Base-by-base conservation (phyloP, 2,797 vertebrate species). In the Aselliscus stoliczkanus region DNA sequence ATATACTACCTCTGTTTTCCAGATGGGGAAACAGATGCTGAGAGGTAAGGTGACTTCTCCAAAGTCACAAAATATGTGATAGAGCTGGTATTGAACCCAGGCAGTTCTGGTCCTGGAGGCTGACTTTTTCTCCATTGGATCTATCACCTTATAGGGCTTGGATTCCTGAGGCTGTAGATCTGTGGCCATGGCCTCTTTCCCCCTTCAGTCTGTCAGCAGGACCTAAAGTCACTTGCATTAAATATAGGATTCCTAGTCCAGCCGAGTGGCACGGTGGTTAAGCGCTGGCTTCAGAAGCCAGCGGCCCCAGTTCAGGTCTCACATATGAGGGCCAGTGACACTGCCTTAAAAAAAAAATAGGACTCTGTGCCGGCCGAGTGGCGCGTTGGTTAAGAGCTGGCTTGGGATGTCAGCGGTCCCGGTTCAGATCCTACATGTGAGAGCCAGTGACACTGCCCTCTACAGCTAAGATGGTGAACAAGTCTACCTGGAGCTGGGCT, bases 161-260 rank as follows among this genome's bases (percentile, higher is more conserved):
- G 42, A 81, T 75, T 60, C 29, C 73, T 47, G 50, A 93, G n/a
- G 39, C 5, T 79, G 7, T 52, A 58, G 15, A 92, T 84, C 50
- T 81, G 62, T 92, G 17, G 20, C n/a, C 69, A 52, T 12, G 37
- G 42, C 23, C 21, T 84, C 70, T 94, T 88, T 85, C 31, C 52
- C 25, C 79, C 44, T 2, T 85, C 44, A 54, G 23, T 85, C 27
- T 85, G n/a, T 58, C 69, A 64, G 65, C 39, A 88, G 44, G 60
- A 58, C 27, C 29, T 39, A 94, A 77, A 34, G 29, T 90, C 69
- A 88, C 13, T 29, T 90, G 42, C 34, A 92, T 89, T 70, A 47
- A 92, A 93, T 86, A 42, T 42, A 39, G 31, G 91, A 88, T 80
- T 84, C n/a, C 34, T 94, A n/a, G n/a, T n/a, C n/a, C n/a, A n/a